phyloP scores from a whole-genome alignment of 1,140 invertebrate genomes.

The Pantala flavescens region DNA sequence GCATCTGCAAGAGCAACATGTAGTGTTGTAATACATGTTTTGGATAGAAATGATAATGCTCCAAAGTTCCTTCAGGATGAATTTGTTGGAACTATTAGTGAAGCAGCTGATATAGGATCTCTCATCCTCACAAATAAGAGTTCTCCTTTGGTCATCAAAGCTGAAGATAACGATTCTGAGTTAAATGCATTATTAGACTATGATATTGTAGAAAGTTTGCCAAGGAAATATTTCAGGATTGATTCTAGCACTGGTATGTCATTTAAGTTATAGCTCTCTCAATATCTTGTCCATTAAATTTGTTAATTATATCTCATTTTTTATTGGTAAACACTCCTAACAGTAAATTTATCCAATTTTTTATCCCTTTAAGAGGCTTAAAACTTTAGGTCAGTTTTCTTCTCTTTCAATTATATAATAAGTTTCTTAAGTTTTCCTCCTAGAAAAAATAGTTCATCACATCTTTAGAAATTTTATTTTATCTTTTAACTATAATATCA shows the following conservation, averaged over 20 bases:
- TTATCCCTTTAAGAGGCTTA: too few relatives aligned
- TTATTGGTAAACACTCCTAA: conserved; percentile 12
- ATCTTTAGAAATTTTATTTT: too few relatives aligned
- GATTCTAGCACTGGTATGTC: conserved; percentile 65
- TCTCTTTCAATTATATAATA: too few relatives aligned
- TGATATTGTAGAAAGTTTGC: conserved; percentile 68
- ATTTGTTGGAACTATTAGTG: conserved; percentile 60
- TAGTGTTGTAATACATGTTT: conserved; percentile 60
- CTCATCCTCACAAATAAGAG: conserved; percentile 55
- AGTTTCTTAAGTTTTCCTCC: too few relatives aligned
- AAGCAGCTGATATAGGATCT: conserved; percentile 57
- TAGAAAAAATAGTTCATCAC: too few relatives aligned
- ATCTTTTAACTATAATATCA: too few relatives aligned
- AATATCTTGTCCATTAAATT: too few relatives aligned
- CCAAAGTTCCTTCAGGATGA: conserved; percentile 57
- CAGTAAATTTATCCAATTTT: background rate
- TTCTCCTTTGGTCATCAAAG: conserved; percentile 67
- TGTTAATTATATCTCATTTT: background rate
- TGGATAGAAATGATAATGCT: conserved; percentile 78
- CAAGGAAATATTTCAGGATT: conserved; percentile 66
- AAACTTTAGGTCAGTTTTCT: too few relatives aligned
- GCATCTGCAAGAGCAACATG: conserved; percentile 55
- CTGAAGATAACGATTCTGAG: conserved; percentile 67
- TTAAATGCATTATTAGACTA: conserved; percentile 73
- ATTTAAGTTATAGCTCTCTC: too few relatives aligned